phyloP scores from a whole-genome alignment of 2,888 invertebrate species.

The Melangyna quadrimaculata region DNA sequence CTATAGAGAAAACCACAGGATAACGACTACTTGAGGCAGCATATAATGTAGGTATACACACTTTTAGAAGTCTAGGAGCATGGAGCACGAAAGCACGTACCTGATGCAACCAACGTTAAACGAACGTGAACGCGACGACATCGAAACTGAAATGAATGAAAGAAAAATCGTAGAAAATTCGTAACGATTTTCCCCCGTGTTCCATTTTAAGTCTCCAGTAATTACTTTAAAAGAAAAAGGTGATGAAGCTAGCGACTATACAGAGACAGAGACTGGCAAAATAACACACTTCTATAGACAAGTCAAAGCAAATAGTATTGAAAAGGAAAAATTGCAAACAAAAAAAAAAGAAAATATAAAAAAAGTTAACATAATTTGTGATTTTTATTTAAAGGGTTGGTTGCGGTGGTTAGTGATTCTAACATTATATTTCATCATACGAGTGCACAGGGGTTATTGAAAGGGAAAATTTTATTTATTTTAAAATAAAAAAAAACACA shows the following conservation, averaged over 20 bases:
- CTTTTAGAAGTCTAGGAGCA: slow-evolving; percentile 14
- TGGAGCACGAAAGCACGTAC: slow-evolving; percentile 41
- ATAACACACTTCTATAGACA: slow-evolving; percentile 13
- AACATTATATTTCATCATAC: not conserved
- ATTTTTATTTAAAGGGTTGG: slow-evolving; percentile 17
- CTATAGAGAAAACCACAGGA: slow-evolving; percentile 13
- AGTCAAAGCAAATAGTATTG: slow-evolving; percentile 12
- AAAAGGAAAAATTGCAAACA: slow-evolving; percentile 18
- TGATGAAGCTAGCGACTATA: slow-evolving; percentile 31
- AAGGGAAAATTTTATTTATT: slow-evolving; percentile 10
- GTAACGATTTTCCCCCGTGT: slow-evolving; percentile 51
- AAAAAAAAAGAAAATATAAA: not conserved
- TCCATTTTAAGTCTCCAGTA: slow-evolving; percentile 51
- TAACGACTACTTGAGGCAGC: not conserved
- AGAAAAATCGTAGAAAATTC: slow-evolving; percentile 52
- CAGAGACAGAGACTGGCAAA: slow-evolving; percentile 23
- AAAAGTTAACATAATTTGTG: slow-evolving; percentile 48
- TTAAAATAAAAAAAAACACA: not conserved
- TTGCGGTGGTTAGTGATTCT: not conserved
- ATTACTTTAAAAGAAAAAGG: slow-evolving; percentile 57
- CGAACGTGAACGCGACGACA: slow-evolving; percentile 60
- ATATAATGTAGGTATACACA: too few relatives aligned
- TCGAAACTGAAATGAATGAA: slow-evolving; percentile 58
- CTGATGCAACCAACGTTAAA: slow-evolving; percentile 48
- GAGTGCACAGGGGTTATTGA: slow-evolving; percentile 4